Percentiles rank a stretch among this genome's conserved stretches.
Conservation (phyloP, 2,888 invertebrate species). For the Craniophora ligustri region DNA sequence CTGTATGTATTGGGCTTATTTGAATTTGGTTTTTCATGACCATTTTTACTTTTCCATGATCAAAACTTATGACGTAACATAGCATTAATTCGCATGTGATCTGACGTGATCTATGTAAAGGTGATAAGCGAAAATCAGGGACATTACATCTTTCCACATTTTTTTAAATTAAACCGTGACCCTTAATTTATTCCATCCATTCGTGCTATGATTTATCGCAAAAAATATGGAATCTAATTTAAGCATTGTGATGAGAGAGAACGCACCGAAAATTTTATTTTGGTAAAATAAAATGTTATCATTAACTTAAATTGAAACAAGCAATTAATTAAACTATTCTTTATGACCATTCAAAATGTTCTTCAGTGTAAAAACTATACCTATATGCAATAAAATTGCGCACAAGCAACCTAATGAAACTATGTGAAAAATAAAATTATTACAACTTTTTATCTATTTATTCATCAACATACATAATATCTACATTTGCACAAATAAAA, state of each 20-base stretch:
- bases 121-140: neutral
- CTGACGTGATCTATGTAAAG: neutral
- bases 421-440: slow-evolving; percentile 52
- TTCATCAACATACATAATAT: slow-evolving; percentile 89
- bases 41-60: neutral
- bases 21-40: neutral
- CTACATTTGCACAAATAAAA: slow-evolving; percentile 87
- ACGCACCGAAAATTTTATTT: neutral
- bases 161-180: too few relatives aligned
- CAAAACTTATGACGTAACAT: neutral
- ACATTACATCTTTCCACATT: neutral
- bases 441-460: slow-evolving; percentile 83
- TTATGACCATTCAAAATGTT: neutral
- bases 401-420: neutral
- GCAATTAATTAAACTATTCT: neutral
- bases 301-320: neutral
- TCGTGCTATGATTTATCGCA: too few relatives aligned
- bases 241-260: too few relatives aligned
- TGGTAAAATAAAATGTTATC: neutral
- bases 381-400: neutral
- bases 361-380: neutral
- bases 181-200: too few relatives aligned
- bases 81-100: neutral
- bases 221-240: too few relatives aligned
- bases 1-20: too few relatives aligned